Conservation (phyloP, 2,797 vertebrate genomes). For the Sardinella longiceps region DNA sequence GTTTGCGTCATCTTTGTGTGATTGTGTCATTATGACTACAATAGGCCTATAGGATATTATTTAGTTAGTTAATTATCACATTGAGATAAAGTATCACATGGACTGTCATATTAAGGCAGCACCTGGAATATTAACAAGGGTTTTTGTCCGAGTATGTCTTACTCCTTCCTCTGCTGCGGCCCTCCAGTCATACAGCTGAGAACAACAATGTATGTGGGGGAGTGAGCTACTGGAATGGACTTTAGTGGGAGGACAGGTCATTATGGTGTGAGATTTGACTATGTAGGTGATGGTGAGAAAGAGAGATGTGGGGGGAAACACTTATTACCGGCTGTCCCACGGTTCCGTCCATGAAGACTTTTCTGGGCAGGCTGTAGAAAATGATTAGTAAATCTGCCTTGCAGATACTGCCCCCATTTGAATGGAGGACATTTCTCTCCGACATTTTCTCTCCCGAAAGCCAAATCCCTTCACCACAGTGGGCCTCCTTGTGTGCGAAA, state of each 20-base stretch:
- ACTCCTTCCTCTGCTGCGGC: not conserved
- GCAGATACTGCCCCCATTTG: constrained; percentile 29
- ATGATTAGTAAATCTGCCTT: constrained; percentile 33
- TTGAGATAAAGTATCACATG: not conserved
- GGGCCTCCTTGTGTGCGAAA: not conserved
- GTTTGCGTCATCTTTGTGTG: not conserved
- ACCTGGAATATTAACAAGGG: not conserved
- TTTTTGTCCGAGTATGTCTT: not conserved
- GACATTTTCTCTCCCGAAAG: not conserved
- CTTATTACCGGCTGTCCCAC: constrained; percentile 35
- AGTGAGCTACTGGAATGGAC: constrained; percentile 59
- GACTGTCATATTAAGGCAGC: not conserved
- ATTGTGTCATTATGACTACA: not conserved
- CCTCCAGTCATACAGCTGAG: constrained; percentile 15
- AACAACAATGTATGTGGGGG: constrained; percentile 26
- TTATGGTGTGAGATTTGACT: constrained; percentile 53
- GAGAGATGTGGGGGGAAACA: constrained; percentile 19
- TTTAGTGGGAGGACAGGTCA: constrained; percentile 64
- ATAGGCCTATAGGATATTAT: not conserved
- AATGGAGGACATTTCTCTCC: constrained; percentile 12
- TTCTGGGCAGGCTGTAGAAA: constrained; percentile 27
- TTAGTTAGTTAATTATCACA: not conserved
- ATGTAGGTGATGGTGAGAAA: constrained; percentile 48
- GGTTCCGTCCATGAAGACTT: constrained; percentile 6
- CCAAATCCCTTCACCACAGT: constrained; percentile 12